phyloP scores from a whole-genome alignment of 2,797 vertebrate genomes.

The Avahi laniger region DNA sequence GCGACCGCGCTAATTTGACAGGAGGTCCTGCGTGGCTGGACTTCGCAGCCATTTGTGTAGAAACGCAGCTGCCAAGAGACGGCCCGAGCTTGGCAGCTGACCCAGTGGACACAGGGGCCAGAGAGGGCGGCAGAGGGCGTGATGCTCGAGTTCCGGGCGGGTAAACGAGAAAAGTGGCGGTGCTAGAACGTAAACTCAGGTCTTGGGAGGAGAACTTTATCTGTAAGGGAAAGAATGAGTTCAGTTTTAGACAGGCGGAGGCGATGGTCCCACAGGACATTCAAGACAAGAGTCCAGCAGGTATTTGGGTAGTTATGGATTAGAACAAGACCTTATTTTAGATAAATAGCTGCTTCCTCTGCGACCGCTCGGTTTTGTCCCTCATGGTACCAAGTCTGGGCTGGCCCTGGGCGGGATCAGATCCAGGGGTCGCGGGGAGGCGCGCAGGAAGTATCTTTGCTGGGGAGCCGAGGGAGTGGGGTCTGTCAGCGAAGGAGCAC shows the following conservation, averaged over 20 bases:
- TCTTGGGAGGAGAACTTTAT: not conserved
- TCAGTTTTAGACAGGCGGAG: not conserved
- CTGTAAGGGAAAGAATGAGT: not conserved
- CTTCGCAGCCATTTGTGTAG: not conserved
- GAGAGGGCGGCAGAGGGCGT: not conserved
- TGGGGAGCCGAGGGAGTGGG: not conserved
- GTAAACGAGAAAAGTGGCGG: not conserved
- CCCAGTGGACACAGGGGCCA: not conserved
- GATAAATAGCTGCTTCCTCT: not conserved
- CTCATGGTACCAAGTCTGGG: not conserved
- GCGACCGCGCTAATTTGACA: not conserved
- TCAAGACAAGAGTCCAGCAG: not conserved
- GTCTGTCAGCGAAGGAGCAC: not conserved
- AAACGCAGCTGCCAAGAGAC: not conserved
- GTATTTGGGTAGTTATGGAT: not conserved
- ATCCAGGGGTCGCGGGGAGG: not conserved
- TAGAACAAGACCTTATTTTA: not conserved
- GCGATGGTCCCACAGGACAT: not conserved
- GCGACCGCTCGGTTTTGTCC: constrained; percentile 19
- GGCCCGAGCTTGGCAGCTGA: not conserved
- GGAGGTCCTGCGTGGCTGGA: not conserved
- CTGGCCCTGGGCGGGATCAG: not conserved
- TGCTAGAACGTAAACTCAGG: not conserved
- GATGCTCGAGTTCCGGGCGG: not conserved
- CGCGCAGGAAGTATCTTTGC: not conserved